These are phyloP conservation scores for Dipus sagitta DNA, from an alignment of 2,797 vertebrate genomes.

Conservation along the genomic window DNA sequence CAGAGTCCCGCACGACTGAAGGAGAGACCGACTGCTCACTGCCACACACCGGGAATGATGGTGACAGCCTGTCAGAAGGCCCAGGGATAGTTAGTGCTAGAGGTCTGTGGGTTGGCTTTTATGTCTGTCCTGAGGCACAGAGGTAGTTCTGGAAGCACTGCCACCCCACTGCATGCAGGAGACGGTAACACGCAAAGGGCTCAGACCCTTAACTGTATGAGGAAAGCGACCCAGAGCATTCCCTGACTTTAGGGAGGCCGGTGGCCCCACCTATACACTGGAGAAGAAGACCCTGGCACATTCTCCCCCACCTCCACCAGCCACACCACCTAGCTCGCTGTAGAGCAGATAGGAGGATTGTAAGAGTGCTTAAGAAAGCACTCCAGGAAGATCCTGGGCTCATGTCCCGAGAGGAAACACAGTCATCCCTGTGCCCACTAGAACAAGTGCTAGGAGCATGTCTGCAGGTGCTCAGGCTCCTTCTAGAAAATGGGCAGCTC, in stretches of 20 bases:
- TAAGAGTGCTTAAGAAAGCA: background rate
- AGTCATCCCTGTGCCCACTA: no score
- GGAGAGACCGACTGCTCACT: background rate
- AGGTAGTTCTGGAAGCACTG: background rate
- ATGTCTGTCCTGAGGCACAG: no score
- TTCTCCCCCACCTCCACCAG: rapidly evolving
- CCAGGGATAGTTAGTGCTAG: background rate
- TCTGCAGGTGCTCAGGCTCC: background rate
- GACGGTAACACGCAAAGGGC: background rate
- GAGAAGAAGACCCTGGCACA: background rate
- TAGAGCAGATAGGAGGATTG: background rate
- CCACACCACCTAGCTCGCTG: background rate
- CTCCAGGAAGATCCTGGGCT: background rate
- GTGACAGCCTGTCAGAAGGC: background rate
- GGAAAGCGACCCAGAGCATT: background rate
- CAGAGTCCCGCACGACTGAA: rapidly evolving
- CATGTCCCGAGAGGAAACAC: background rate
- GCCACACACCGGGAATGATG: rapidly evolving
- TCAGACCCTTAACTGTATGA: background rate
- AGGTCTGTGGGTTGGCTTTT: no score
- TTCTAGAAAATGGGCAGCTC: background rate
- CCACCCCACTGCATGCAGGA: background rate
- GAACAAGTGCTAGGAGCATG: background rate
- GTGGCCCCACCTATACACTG: background rate
- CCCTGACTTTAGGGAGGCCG: background rate